These are phyloP conservation scores for Campoplex capitator DNA, from an alignment of 2,888 invertebrate species.

Conservation along the genomic window DNA sequence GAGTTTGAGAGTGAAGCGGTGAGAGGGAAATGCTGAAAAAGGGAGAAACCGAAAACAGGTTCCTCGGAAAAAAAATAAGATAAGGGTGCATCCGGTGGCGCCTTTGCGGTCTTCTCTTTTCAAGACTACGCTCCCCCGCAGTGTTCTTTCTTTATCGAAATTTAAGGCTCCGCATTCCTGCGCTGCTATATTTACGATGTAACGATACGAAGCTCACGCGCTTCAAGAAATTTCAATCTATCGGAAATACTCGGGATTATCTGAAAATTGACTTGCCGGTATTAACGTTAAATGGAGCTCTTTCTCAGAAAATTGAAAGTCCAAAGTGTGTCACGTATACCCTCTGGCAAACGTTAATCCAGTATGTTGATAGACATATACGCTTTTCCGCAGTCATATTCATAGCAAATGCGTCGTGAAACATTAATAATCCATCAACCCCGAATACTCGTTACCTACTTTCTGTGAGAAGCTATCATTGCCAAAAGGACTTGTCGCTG, in stretches of 20 bases:
- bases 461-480: constrained; percentile 23
- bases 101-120: constrained; percentile 17
- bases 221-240: not conserved
- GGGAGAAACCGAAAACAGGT: not conserved
- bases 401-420: constrained; percentile 24
- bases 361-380: constrained; percentile 3
- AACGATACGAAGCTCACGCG: not conserved
- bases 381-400: constrained; percentile 8
- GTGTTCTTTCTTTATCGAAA: not conserved
- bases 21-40: not conserved
- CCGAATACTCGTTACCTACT: constrained; percentile 51
- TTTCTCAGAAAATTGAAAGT: not conserved
- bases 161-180: not conserved
- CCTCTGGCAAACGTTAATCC: constrained; percentile 1
- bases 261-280: not conserved
- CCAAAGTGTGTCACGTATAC: constrained; percentile 14
- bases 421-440: constrained; percentile 56
- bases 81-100: constrained; percentile 36
- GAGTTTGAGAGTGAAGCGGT: not conserved
- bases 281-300: not conserved
- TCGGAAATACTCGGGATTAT: not conserved
- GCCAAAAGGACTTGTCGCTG: constrained; percentile 43
- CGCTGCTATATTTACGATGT: not conserved
- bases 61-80: constrained; percentile 30
- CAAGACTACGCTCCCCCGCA: not conserved